These are phyloP conservation scores for Pogonomyrmex barbatus DNA, from an alignment of 1,140 invertebrate species.

Conservation along the genomic window DNA sequence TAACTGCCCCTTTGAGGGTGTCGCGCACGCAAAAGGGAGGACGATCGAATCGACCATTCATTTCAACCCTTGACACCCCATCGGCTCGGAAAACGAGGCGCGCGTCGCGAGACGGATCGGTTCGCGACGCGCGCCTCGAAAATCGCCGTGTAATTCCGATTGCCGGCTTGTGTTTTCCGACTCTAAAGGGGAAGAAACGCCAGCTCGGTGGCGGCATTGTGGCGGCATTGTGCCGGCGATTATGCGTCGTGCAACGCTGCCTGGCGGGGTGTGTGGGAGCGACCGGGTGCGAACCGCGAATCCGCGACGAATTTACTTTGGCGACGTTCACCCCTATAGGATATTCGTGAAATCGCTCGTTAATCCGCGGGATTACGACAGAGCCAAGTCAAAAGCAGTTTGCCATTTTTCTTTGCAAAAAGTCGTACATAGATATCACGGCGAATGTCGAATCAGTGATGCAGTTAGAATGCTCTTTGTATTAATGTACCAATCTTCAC, in stretches of 20 bases:
- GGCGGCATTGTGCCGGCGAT: slow-evolving; percentile 55
- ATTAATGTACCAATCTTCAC: neutral
- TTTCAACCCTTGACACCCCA: slow-evolving; percentile 47
- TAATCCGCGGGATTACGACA: slow-evolving; percentile 54
- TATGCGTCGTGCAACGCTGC: slow-evolving; percentile 10
- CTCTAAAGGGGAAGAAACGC: slow-evolving; percentile 27
- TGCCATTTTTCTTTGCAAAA: neutral
- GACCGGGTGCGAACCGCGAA: slow-evolving; percentile 54
- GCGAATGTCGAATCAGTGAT: neutral
- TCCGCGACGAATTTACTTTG: slow-evolving; percentile 60
- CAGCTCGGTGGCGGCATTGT: slow-evolving; percentile 43
- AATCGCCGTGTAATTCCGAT: slow-evolving; percentile 75
- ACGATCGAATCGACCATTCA: slow-evolving; percentile 40
- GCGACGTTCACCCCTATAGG: slow-evolving; percentile 15
- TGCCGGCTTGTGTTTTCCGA: slow-evolving; percentile 55
- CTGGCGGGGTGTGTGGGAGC: slow-evolving; percentile 45
- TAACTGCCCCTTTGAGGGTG: slow-evolving; percentile 53
- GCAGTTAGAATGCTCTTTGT: neutral
- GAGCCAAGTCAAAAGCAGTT: neutral
- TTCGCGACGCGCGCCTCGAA: slow-evolving; percentile 55
- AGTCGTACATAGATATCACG: neutral
- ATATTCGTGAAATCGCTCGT: slow-evolving; percentile 48
- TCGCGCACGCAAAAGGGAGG: slow-evolving; percentile 2
- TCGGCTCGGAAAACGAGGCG: slow-evolving; percentile 47
- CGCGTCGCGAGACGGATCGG: slow-evolving; percentile 39